Base-by-base conservation (phyloP, 2,797 vertebrate species). In the Macropodus opercularis region DNA sequence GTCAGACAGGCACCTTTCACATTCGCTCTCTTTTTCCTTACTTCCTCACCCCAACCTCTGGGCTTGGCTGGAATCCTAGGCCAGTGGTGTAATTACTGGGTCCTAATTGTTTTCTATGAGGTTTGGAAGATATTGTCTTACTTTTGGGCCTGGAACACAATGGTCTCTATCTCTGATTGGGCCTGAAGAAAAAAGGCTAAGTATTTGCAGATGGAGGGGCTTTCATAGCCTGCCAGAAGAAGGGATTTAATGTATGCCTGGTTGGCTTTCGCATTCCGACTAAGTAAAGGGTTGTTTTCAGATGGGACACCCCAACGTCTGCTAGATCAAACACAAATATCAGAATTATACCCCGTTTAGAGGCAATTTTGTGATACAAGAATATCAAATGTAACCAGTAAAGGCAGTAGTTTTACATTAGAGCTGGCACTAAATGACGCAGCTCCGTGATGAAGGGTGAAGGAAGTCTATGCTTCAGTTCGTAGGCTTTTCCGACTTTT, bases 31-130 rank as follows among this genome's bases (percentile, higher is more conserved):
- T 58, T 69, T 78, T 70, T 69, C n/a, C 42, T 61, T 62, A 59
- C 42, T 70, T 70, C 51, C 47, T 70, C 55, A 38, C 61, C 31
- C 57, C 26, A 60, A 70, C 59, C 72, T 69, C 75, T 56, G 57
- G 44, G 75, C 55, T 85, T 84, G 77, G 77, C 70, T 81, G 50
- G 63, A 83, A 83, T 81, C 87, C 81, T 81, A 42, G 73, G 69
- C 70, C 71, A 48, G 8, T 86, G 81, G 60, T 86, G 77, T 89
- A 88, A 89, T 84, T 87, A 87, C 79, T 41, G 63, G 48, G 65
- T 79, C 77, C 80, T 86, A 88, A 88, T 87, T 87, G 86, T 90
- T 90, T 89, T 90, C 85, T 83, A 48, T 79, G 73, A 85, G 84
- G 78, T 80, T 79, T 79, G 75, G 75, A 77, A 86, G 78, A 85